Percentiles rank a stretch among this genome's conserved stretches.
Evolutionary conservation across 2,888 invertebrate species (phyloP).

Genomic region (Lathronympha strigana): DNA sequence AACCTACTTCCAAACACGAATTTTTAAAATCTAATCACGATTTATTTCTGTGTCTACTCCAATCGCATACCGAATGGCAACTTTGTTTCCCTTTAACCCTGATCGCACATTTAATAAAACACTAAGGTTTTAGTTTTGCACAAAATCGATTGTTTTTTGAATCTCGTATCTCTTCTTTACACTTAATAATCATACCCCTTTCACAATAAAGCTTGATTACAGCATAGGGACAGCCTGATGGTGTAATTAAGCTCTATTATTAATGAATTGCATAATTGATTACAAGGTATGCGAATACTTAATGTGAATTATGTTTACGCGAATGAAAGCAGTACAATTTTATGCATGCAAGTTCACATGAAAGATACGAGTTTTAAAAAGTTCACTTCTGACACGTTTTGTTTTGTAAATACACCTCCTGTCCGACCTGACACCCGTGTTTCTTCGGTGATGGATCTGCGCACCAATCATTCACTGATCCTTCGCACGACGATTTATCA

Average conservation of each 20-base stretch:
- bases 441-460: conserved; percentile 46
- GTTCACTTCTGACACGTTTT: conserved; percentile 23
- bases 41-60: conserved; percentile 11
- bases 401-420: conserved; percentile 37
- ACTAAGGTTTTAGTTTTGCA: conserved; percentile 18
- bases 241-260: too few species aligned
- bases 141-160: conserved; percentile 11
- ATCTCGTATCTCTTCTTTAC: conserved; percentile 1
- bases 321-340: too few species aligned
- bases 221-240: too few species aligned
- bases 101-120: conserved; percentile 17
- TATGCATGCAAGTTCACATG: too few species aligned
- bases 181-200: background rate
- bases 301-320: too few species aligned
- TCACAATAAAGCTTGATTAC: too few species aligned
- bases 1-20: conserved; percentile 21
- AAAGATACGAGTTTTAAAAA: conserved; percentile 13
- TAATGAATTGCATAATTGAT: too few species aligned
- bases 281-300: too few species aligned
- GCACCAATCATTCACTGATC: conserved; percentile 47
- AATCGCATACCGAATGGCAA: conserved; percentile 31
- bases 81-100: conserved; percentile 1
- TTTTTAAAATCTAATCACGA: conserved; percentile 23
- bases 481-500: conserved; percentile 45
- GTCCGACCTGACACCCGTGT: conserved; percentile 37